phyloP scores from a whole-genome alignment of 2,888 invertebrate species.

The Lepidochitona cinerea region DNA sequence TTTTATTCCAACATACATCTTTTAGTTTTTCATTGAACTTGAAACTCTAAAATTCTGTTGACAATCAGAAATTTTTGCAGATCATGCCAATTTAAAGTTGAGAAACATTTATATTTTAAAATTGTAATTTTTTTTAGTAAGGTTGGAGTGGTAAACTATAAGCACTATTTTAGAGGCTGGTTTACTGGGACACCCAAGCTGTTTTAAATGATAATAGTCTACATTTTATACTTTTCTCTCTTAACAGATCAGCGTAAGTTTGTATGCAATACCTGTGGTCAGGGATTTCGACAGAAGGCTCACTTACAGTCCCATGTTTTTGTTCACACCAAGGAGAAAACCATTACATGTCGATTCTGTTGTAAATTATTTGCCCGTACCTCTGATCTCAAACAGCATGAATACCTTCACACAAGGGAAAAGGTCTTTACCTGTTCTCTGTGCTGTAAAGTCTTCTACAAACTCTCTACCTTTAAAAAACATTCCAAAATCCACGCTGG shows the following conservation, averaged over 20 bases:
- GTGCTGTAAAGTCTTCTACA: slow-evolving; percentile 58
- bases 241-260: slow-evolving; percentile 48
- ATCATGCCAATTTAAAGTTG: no score
- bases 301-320: slow-evolving; percentile 57
- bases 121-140: no score
- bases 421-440: slow-evolving; percentile 44
- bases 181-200: no score
- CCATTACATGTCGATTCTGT: slow-evolving; percentile 56
- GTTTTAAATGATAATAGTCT: no score
- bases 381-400: slow-evolving; percentile 56
- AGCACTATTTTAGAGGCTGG: no score
- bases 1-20: no score
- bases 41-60: no score
- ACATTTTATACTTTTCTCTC: slow-evolving; percentile 5
- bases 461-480: slow-evolving; percentile 53
- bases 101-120: no score
- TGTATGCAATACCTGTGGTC: slow-evolving; percentile 51
- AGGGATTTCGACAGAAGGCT: slow-evolving; percentile 61
- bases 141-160: no score
- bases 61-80: no score
- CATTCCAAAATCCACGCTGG: slow-evolving; percentile 58
- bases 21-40: no score
- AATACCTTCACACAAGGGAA: slow-evolving; percentile 59
- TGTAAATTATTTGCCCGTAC: slow-evolving; percentile 51
- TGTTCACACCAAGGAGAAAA: slow-evolving; percentile 56